Evolutionary conservation across 2,888 invertebrate species (phyloP).

Genomic region (Hirtodrosophila cameraria): DNA sequence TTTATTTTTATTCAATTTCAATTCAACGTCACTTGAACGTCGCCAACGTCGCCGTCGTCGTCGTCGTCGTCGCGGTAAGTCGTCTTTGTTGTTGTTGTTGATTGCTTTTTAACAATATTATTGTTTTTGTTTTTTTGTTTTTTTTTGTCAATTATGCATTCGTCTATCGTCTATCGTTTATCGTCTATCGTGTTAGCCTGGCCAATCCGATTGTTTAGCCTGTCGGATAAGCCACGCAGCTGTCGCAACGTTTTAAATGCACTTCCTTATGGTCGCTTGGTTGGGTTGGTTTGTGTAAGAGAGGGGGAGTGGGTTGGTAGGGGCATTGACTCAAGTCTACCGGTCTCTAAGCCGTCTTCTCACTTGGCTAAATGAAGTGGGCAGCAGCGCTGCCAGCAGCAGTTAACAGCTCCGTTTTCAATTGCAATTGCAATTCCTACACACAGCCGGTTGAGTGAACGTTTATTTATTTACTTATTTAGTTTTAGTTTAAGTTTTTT

Average conservation of each 20-base stretch:
- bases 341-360: slow-evolving; percentile 11
- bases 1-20: slow-evolving; percentile 73
- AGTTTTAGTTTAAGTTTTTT: slow-evolving; percentile 57
- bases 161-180: slow-evolving; percentile 52
- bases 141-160: slow-evolving; percentile 70
- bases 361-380: slow-evolving; percentile 43
- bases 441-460: slow-evolving; percentile 36
- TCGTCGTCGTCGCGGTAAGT: slow-evolving; percentile 19
- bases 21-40: slow-evolving; percentile 70
- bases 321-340: background rate
- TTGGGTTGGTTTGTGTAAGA: too few species aligned
- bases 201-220: slow-evolving; percentile 59
- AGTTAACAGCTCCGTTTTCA: slow-evolving; percentile 4
- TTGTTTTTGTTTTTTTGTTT: slow-evolving; percentile 20
- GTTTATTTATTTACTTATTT: slow-evolving; percentile 63
- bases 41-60: slow-evolving; percentile 36
- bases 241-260: slow-evolving; percentile 64
- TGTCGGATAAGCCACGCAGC: slow-evolving; percentile 71
- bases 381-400: slow-evolving; percentile 5
- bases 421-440: slow-evolving; percentile 28
- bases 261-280: slow-evolving; percentile 60
- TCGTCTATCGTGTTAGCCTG: slow-evolving; percentile 38
- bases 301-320: background rate
- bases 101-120: slow-evolving; percentile 13
- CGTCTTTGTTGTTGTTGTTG: slow-evolving; percentile 11